Evolutionary conservation across 2,797 vertebrate genomes (phyloP), one percentile per base, ranked within the genome.

Genomic region (Pipistrellus pipistrellus): DNA sequence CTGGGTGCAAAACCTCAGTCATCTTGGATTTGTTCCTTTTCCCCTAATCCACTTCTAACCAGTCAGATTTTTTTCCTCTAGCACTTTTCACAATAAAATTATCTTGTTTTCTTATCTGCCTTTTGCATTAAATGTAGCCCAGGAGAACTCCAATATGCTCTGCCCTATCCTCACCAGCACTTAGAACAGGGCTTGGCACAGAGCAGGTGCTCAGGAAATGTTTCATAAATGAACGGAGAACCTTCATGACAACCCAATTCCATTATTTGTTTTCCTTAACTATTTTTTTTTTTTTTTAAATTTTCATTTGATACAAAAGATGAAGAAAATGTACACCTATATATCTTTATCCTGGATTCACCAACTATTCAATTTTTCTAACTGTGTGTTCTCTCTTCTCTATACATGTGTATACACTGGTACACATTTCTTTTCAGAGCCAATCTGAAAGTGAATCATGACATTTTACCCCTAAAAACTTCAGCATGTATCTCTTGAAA

Each of bases 11-110:
- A 92, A 6, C 6, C 21, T 80, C 48, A 85, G 48, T 84, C 72
- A 76, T 44, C 17, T 32, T 73, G 59, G 25, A 55, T 81, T 38
- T 17, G 53, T 78, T 82, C 32, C 55, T 84, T 85, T 35, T 90
- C 55, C 59, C 32, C n/a, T 10, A 88, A 88, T 78, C 51, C 11
- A 85, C 46, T 91, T 88, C 17, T 2, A 78, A 35, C 15, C 41
- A 82, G 77, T 89, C 81, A 88, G 88, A 41, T 41, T 85, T 94
- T 94, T 90, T 82, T 57, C 73, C 88, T 93, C 57, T 69, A 76
- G 72, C 30, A 88, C 17, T 66, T 59, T 68, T 0, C 51, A 66
- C n/a, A 62, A 23, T 30, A 86, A 81, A 85, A 11, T 44, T 4
- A 59, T 76, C 35, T 75, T 83, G 18, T 91, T 90, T 90, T 85